Evolutionary conservation across 2,797 vertebrate genomes (phyloP).

Genomic region (Perdix hodgsoniae): DNA sequence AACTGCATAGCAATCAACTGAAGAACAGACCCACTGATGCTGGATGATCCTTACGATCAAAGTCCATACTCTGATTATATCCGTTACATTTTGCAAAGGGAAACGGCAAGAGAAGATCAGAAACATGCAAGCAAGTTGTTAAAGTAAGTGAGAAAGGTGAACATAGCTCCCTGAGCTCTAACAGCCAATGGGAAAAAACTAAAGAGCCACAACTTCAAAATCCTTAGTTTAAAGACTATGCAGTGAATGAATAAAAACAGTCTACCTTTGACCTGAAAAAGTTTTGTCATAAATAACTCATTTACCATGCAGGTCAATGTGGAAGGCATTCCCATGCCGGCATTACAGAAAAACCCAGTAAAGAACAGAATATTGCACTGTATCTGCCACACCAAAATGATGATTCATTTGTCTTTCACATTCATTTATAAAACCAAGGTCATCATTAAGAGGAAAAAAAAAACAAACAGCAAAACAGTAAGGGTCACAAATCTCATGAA

Average conservation of each 20-base stretch:
- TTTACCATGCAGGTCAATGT: not conserved
- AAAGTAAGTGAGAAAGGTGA: not conserved
- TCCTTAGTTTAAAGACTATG: not conserved
- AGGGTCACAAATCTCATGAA: not conserved
- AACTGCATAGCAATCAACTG: not conserved
- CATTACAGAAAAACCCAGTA: not conserved
- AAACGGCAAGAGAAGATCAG: not conserved
- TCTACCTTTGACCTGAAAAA: accelerated
- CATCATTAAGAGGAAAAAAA: not conserved
- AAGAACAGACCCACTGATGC: not conserved
- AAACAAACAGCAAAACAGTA: not conserved
- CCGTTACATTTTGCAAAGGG: not conserved
- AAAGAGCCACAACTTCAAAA: not conserved
- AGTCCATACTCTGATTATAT: not conserved
- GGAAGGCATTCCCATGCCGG: not conserved
- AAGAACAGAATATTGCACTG: not conserved
- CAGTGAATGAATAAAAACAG: not conserved
- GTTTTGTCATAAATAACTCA: not conserved
- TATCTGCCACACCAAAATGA: not conserved
- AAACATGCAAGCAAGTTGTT: not conserved
- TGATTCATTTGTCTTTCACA: conserved; percentile 13
- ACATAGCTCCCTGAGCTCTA: not conserved
- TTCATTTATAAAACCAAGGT: not conserved
- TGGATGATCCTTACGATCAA: not conserved
- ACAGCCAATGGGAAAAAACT: not conserved